Conservation (phyloP, 1,140 invertebrate genomes). For the Probaryconus sp. region DNA sequence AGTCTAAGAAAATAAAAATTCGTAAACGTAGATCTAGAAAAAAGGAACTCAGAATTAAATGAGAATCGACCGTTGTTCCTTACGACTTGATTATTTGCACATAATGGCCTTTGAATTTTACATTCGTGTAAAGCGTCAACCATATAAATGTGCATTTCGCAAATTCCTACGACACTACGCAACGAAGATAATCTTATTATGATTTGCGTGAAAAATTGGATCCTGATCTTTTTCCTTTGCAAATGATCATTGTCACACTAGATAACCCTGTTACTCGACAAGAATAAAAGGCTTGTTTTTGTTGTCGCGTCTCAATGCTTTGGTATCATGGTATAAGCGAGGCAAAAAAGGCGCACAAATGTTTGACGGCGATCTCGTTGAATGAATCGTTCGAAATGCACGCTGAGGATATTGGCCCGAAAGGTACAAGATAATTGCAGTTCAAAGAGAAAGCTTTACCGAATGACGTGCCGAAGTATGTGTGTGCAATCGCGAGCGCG, state of each 20-base stretch:
- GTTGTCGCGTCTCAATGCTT: conserved; percentile 15
- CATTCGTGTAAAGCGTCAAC: no score
- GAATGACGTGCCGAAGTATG: conserved; percentile 45
- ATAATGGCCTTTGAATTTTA: no score
- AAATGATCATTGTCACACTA: conserved; percentile 42
- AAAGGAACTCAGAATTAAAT: no score
- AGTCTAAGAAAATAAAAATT: no score
- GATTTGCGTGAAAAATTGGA: no score
- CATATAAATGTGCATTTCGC: no score
- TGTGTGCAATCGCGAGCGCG: conserved; percentile 13
- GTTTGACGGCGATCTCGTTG: conserved; percentile 44
- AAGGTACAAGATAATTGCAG: conserved; percentile 58
- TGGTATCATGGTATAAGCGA: conserved; percentile 24
- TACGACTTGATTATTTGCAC: no score
- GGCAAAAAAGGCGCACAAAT: conserved; percentile 34
- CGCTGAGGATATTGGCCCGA: conserved; percentile 51
- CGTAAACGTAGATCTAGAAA: no score
- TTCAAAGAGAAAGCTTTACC: conserved; percentile 58
- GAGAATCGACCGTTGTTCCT: no score
- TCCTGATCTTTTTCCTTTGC: conserved; percentile 26
- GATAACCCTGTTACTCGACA: conserved; percentile 43
- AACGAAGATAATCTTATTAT: no score
- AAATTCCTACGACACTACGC: no score
- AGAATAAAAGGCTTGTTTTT: conserved; percentile 43
- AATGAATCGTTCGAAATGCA: conserved; percentile 56